Evolutionary conservation across 1,140 invertebrate species (phyloP), one percentile per base, ranked within the genome.

Genomic region (Neuroterus valhalla): DNA sequence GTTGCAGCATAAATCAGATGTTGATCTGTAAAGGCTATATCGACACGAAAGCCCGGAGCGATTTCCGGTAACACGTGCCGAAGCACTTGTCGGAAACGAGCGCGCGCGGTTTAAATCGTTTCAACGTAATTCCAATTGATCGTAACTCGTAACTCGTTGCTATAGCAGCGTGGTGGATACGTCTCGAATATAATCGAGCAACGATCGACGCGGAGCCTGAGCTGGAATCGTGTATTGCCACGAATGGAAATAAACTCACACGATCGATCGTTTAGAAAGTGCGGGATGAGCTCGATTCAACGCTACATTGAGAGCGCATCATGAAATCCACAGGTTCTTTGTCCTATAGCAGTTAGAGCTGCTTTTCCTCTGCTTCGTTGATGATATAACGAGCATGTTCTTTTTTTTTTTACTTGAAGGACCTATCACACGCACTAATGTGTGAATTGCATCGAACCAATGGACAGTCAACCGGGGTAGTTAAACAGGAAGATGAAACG

Each of bases 251-350:
- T 78, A 76, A 81, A 68, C 71, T 72, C 76, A 69, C 48, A 45
- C 77, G 81, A 79, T 78, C 72, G 70, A 79, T 82, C 78, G 81
- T 84, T 84, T 84, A 84, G 82, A 84, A 84, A 84, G 82, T 84
- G 74, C 72, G 79, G 73, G 80, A 84, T 82, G 82, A 79, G 76
- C 80, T 72, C 72, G 66, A 79, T 81, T 66, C 52, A 75, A 70
- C 42, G 75, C 76, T 74, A 70, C 66, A 76, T 68, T 55, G 17
- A 44, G 12, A 68, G 67, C 43, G 67, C 45, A 44, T 68, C 45
- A 19, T 45, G 45, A 46, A 46, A 45, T 46, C 42, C 21, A 71
- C 38, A 45, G 52, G 14, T 50, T 70, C 31, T 55, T 70, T 70
- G 31, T 31, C 69, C 69, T 70, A 43, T n/a, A 11, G 15, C 23